A percentile compares a stretch with the other conserved stretches of the same genome.
Evolutionary conservation across 2,797 vertebrate species (phyloP).

Genomic region (Anas georgica): DNA sequence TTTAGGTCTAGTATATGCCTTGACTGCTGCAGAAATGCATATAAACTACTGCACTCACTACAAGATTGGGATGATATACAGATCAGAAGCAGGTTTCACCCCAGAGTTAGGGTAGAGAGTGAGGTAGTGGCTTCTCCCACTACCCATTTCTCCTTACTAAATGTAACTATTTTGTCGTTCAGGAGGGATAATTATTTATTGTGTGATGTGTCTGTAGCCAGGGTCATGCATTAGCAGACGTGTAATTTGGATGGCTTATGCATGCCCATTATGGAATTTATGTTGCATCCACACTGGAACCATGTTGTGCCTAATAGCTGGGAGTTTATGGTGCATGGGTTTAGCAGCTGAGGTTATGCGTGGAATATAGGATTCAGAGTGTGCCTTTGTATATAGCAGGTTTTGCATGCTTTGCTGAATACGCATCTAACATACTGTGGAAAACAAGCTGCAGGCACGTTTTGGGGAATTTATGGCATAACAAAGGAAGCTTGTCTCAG

Average conservation of each 20-base stretch:
- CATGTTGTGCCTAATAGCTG: not conserved
- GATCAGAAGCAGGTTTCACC: not conserved
- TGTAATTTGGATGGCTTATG: not conserved
- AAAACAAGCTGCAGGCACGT: not conserved
- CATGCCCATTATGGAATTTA: not conserved
- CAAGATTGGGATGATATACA: not conserved
- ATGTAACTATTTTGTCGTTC: not conserved
- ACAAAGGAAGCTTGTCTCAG: not conserved
- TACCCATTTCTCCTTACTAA: not conserved
- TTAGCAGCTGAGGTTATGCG: not conserved
- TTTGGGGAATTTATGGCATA: not conserved
- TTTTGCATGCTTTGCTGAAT: not conserved
- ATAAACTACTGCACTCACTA: not conserved
- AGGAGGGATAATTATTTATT: not conserved
- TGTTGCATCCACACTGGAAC: not conserved
- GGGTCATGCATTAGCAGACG: not conserved
- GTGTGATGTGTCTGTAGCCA: not conserved
- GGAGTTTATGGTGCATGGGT: not conserved
- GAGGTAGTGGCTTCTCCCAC: not conserved
- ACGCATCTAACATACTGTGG: rapidly evolving
- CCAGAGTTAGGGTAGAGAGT: not conserved
- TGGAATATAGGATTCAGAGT: not conserved
- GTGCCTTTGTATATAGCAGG: rapidly evolving
- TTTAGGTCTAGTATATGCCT: not conserved
- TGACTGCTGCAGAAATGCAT: not conserved